Percentiles rank a stretch among this genome's conserved stretches.
Evolutionary conservation across 2,797 vertebrate species (phyloP).

Genomic region (Anabas testudineus): DNA sequence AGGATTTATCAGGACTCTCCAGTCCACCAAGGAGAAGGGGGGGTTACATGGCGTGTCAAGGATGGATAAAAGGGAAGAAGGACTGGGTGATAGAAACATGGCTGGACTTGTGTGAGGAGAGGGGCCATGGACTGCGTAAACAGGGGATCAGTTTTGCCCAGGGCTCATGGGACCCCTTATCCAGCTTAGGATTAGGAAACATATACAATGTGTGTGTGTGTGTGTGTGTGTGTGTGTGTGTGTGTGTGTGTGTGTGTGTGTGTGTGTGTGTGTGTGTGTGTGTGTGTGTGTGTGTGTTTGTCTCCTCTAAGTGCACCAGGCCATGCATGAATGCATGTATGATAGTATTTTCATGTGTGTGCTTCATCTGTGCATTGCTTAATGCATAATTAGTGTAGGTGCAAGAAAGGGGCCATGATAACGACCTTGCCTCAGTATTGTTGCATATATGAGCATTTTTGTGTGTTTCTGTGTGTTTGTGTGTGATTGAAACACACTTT

Average conservation of each 20-base stretch:
- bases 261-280: not conserved
- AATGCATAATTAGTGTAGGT: constrained; percentile 43
- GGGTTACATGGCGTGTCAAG: constrained; percentile 38
- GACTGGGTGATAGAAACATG: constrained; percentile 36
- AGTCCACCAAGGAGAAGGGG: constrained; percentile 53
- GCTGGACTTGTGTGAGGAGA: constrained; percentile 49
- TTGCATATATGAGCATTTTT: constrained; percentile 6
- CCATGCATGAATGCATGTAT: constrained; percentile 11
- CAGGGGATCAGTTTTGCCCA: constrained; percentile 60
- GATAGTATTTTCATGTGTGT: too few species aligned
- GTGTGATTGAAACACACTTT: constrained; percentile 38
- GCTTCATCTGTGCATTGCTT: constrained; percentile 28
- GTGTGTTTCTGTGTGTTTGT: constrained; percentile 14
- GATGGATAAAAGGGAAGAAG: constrained; percentile 45
- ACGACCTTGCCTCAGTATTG: constrained; percentile 26
- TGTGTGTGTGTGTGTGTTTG: constrained; percentile 28
- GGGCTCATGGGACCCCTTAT: constrained; percentile 61
- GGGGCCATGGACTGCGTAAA: constrained; percentile 49
- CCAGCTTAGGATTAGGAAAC: constrained; percentile 64
- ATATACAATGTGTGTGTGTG: not conserved
- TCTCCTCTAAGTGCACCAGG: constrained; percentile 6
- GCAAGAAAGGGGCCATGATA: constrained; percentile 27
- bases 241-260: constrained; percentile 28
- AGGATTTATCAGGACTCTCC: constrained; percentile 66
- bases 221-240: not conserved